Conservation (phyloP, 2,888 invertebrate species). For the Caenorhabditis wallacei region DNA sequence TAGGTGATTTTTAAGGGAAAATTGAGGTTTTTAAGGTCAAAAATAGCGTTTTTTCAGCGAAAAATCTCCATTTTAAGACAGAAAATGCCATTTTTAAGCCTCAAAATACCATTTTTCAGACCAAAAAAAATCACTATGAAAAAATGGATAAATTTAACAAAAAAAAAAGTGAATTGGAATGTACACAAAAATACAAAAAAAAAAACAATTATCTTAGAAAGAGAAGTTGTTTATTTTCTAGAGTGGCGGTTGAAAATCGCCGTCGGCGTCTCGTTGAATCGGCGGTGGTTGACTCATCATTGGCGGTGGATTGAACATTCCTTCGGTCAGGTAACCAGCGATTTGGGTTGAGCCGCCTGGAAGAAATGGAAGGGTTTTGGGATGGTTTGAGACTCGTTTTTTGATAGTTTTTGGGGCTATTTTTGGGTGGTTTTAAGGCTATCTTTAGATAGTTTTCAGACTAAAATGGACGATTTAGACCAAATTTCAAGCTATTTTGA, state of each 20-base stretch:
- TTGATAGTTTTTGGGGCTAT: too few relatives aligned
- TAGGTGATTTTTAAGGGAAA: neutral
- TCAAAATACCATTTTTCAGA: slow-evolving; percentile 7
- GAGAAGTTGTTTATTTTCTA: slow-evolving; percentile 20
- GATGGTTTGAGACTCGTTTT: too few relatives aligned
- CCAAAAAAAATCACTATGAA: neutral
- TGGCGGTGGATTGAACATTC: slow-evolving; percentile 76
- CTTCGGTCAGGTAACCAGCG: slow-evolving; percentile 80
- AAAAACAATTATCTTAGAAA: neutral
- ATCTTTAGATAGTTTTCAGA: too few relatives aligned
- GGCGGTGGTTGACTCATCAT: slow-evolving; percentile 68
- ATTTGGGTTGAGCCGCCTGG: slow-evolving; percentile 73
- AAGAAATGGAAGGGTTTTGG: neutral
- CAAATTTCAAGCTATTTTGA: too few relatives aligned
- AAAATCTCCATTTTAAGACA: too few relatives aligned
- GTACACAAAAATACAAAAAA: slow-evolving; percentile 45
- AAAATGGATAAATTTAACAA: slow-evolving; percentile 23
- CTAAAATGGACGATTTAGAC: too few relatives aligned
- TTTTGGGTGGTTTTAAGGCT: too few relatives aligned
- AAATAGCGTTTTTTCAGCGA: neutral
- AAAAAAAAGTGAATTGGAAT: slow-evolving; percentile 24
- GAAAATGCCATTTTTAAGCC: too few relatives aligned
- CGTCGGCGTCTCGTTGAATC: slow-evolving; percentile 31
- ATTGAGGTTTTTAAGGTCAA: neutral
- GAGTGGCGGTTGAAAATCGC: slow-evolving; percentile 28